phyloP scores from a whole-genome alignment of 1,140 invertebrate species.

The Pseudomyrmex pallidus region DNA sequence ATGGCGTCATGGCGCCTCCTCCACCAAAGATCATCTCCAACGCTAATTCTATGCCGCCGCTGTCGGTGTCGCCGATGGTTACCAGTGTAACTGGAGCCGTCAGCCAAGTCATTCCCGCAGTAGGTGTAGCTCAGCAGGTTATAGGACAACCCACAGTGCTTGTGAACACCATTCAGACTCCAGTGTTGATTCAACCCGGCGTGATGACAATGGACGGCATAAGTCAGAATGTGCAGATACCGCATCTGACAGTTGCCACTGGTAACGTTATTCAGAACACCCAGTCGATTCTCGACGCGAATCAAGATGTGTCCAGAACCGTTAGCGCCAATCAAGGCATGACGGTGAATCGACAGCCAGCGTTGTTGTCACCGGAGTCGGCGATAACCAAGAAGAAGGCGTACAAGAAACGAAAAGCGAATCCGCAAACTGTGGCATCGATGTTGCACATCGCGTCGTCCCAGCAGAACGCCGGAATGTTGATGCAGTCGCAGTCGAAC shows the following conservation, averaged over 20 bases:
- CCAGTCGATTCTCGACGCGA: conserved; percentile 84
- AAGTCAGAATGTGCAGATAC: conserved; percentile 89
- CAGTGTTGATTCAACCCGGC: conserved; percentile 92
- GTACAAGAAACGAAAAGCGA: conserved; percentile 90
- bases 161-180: conserved; percentile 92
- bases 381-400: conserved; percentile 88
- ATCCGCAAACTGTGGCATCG: conserved; percentile 89
- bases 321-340: conserved; percentile 84
- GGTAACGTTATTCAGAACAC: conserved; percentile 89
- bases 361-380: conserved; percentile 89
- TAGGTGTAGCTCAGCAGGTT: conserved; percentile 87
- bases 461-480: conserved; percentile 86
- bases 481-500: conserved; percentile 83
- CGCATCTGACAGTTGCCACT: conserved; percentile 87
- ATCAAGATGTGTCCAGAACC: conserved; percentile 84
- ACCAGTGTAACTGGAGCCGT: conserved; percentile 90
- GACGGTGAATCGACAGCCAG: conserved; percentile 85
- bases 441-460: conserved; percentile 91
- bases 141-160: conserved; percentile 92
- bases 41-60: conserved; percentile 87
- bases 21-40: conserved; percentile 87
- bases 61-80: conserved; percentile 88
- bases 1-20: conserved; percentile 88
- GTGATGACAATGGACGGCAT: conserved; percentile 89
- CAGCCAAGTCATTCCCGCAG: conserved; percentile 88